Evolutionary conservation across 2,888 invertebrate species (phyloP), one percentile per base, ranked within the genome.

Genomic region (Stenichneumon culpator): DNA sequence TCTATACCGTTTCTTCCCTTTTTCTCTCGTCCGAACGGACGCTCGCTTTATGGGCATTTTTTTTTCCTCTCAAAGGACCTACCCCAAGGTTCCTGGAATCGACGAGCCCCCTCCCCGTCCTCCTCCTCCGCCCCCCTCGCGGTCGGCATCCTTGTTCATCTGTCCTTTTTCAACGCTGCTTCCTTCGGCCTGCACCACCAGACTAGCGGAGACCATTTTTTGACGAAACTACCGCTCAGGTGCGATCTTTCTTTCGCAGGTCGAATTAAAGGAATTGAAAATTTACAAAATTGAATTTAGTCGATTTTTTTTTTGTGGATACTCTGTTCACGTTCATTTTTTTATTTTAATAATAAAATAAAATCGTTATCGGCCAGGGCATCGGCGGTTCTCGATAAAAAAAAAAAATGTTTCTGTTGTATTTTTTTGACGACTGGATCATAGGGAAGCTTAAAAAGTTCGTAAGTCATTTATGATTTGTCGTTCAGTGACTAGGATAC

Each of bases 81-180:
- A 91, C 90, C 91, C 92, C 91, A 91, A 89, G 90, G 89, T 93
- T 93, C 92, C 84, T 69, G 89, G 92, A 93, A 93, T 88, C 90
- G 90, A 88, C 79, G 87, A 86, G 86, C 74, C 87, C 84, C 84
- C 67, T 84, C 83, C 82, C 52, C 84, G 65, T 82, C 70, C 39
- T 57, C 84, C 83, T 79, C 54, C 84, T 67, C 82, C 72, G 0
- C 65, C 84, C 82, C 82, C 57, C 84, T 70, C 82, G 70, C 44
- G 50, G 67, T 60, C 72, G 44, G 67, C 75, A 69, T 79, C 79
- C 63, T 70, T 69, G 82, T 79, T 74, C 70, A 60, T 69, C 67
- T 70, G 74, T 47, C 60, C 72, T 73, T n/a, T 11, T 72, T 75
- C 83, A 77, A 47, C 72, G 74, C 74, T 22, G 65, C 54, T 68